These are phyloP conservation scores for Lytechinus variegatus DNA, from an alignment of 35 echinoderm and acorn worm species.

Conservation along the genomic window DNA sequence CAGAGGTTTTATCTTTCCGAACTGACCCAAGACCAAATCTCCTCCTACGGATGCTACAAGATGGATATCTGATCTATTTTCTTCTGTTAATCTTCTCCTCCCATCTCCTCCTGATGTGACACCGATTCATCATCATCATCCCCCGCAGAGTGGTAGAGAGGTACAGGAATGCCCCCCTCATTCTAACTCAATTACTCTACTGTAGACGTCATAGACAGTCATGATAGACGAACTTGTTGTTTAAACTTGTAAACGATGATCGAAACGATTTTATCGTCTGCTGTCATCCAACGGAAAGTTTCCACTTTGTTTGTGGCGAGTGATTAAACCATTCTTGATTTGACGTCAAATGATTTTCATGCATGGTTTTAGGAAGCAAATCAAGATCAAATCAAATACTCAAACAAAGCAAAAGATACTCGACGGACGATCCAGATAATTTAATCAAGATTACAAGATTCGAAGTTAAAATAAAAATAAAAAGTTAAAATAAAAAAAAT, in stretches of 20 bases:
- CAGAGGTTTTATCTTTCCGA: not conserved
- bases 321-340: no score
- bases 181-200: not conserved
- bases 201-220: not conserved
- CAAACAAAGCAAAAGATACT: no score
- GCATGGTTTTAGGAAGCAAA: no score
- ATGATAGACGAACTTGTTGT: not conserved
- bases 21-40: not conserved
- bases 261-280: not conserved
- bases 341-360: no score
- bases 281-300: no score
- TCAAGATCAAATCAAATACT: no score
- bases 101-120: not conserved
- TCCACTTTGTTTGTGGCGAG: no score
- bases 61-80: not conserved
- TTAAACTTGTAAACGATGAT: not conserved
- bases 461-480: no score
- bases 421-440: no score
- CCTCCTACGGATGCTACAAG: not conserved
- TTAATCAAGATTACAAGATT: no score
- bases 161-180: not conserved
- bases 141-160: not conserved
- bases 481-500: no score
- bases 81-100: not conserved
- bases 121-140: conserved; percentile 19